Evolutionary conservation across 2,113 vertebrate species (phyloP).

Genomic region (Petrocephalus zakoni): DNA sequence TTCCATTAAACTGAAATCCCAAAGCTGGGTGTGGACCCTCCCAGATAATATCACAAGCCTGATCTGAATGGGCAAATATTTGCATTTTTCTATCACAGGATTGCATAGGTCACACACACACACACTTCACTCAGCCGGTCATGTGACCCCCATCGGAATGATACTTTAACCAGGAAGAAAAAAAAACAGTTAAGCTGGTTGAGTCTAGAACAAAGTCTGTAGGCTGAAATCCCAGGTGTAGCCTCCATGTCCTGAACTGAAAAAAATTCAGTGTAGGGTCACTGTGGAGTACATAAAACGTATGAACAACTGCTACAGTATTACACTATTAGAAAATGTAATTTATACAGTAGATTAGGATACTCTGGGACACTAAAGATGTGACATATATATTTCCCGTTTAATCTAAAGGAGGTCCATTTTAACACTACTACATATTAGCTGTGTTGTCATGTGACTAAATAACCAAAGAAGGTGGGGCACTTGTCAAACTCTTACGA

Average conservation of each 20-base stretch:
- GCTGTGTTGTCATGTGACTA: background rate
- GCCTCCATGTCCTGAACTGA: background rate
- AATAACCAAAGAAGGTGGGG: background rate
- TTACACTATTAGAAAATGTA: background rate
- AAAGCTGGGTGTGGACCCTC: background rate
- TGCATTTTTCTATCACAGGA: background rate
- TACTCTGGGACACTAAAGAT: background rate
- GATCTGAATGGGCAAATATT: background rate
- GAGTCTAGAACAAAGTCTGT: background rate
- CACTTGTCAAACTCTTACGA: background rate
- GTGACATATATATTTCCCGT: background rate
- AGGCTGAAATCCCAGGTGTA: background rate
- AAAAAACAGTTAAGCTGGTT: background rate
- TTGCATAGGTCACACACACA: background rate
- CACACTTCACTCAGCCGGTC: background rate
- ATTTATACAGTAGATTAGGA: background rate
- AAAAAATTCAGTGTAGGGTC: background rate
- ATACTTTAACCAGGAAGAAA: background rate
- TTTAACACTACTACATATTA: background rate
- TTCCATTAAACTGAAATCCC: background rate
- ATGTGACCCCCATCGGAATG: background rate
- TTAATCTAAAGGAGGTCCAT: background rate
- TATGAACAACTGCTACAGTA: background rate
- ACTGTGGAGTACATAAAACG: background rate
- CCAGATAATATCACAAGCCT: background rate